Evolutionary conservation across 2,113 vertebrate species (phyloP).

Genomic region (Rissa tridactyla): DNA sequence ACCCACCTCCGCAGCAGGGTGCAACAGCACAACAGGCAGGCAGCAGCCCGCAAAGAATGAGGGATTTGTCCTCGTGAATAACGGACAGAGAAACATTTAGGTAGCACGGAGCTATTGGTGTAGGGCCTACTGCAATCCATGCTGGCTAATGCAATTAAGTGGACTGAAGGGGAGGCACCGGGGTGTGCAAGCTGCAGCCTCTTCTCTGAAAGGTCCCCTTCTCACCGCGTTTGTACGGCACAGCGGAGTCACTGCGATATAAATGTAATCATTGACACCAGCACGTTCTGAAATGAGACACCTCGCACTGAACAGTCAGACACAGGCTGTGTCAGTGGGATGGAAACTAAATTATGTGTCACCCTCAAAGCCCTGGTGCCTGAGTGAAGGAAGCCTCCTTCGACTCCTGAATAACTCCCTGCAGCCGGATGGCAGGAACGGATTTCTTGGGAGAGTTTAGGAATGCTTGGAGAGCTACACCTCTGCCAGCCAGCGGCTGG

Average conservation of each 20-base stretch:
- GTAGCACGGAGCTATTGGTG: neutral
- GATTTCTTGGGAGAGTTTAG: neutral
- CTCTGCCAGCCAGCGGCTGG: neutral
- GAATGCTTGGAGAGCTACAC: neutral
- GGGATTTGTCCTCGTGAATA: slow-evolving; percentile 33
- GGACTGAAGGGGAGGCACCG: neutral
- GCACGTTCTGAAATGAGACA: neutral
- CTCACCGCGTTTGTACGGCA: rapidly evolving
- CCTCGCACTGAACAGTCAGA: neutral
- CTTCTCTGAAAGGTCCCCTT: neutral
- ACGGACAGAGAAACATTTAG: neutral
- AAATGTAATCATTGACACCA: rapidly evolving
- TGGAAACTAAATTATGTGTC: neutral
- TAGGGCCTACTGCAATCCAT: neutral
- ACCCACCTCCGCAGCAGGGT: neutral
- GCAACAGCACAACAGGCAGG: neutral
- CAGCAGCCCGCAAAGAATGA: neutral
- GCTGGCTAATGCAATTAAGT: neutral
- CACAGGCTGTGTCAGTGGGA: neutral
- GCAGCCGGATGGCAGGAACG: neutral
- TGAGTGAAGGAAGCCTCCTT: neutral
- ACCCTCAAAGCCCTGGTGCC: neutral
- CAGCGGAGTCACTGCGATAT: rapidly evolving
- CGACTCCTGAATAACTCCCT: neutral
- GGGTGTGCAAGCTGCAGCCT: neutral